A percentile compares a stretch with the other conserved stretches of the same genome.
Evolutionary conservation across 2,113 vertebrate species (phyloP).

Genomic region (Pantherophis guttatus): DNA sequence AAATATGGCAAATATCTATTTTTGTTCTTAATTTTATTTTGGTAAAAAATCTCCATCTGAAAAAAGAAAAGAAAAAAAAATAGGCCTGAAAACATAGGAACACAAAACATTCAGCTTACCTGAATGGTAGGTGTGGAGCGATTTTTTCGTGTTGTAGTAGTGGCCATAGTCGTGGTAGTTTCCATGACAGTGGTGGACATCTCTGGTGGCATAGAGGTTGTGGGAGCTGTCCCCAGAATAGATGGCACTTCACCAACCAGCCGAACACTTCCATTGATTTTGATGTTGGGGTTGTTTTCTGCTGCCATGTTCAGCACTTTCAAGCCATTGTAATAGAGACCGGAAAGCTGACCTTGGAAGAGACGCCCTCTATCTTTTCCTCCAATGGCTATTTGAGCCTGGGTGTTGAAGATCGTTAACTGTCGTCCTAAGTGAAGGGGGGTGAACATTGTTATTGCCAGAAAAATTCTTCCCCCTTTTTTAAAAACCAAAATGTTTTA

Average conservation of each 20-base stretch:
- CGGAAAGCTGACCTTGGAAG: constrained; percentile 97
- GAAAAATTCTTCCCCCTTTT: constrained; percentile 46
- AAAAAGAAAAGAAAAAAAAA: not conserved
- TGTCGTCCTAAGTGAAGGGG: constrained; percentile 84
- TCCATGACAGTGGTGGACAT: constrained; percentile 98
- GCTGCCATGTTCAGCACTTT: constrained; percentile 98
- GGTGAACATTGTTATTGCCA: constrained; percentile 74
- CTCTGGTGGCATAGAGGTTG: constrained; percentile 90
- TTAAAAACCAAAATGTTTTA: constrained; percentile 12
- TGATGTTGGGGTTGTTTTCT: constrained; percentile 91
- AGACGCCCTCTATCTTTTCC: constrained; percentile 92
- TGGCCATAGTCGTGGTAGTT: constrained; percentile 95
- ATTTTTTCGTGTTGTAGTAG: constrained; percentile 94
- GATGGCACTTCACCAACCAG: constrained; percentile 92
- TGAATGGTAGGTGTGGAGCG: constrained; percentile 91
- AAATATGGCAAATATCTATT: not conserved
- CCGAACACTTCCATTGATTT: constrained; percentile 93
- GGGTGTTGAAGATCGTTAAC: constrained; percentile 99
- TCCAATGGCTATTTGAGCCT: constrained; percentile 96
- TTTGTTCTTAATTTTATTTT: not conserved
- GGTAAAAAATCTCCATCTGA: not conserved
- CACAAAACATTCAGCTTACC: constrained; percentile 65
- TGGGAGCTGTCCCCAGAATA: constrained; percentile 84
- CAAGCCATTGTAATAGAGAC: constrained; percentile 97
- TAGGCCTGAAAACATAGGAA: not conserved